Evolutionary conservation across 2,113 vertebrate genomes (phyloP).

Genomic region (Eudorcas thomsonii): DNA sequence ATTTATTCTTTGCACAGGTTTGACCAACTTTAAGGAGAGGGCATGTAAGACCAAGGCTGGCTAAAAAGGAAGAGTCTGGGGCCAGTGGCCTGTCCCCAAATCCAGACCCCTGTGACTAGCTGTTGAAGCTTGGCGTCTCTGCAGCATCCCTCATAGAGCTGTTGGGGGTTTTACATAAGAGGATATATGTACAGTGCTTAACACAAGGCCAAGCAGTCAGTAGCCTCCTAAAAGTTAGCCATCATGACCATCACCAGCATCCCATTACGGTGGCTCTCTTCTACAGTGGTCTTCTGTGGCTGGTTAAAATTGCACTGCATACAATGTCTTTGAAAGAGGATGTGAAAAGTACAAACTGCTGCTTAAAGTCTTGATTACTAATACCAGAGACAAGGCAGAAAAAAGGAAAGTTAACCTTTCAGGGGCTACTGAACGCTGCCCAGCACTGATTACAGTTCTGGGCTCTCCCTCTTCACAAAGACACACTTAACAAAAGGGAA

Average conservation of each 20-base stretch:
- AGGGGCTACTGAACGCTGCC: background rate
- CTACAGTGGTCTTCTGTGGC: background rate
- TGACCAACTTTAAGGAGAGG: background rate
- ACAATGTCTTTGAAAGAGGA: background rate
- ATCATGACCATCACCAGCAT: background rate
- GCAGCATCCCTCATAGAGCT: background rate
- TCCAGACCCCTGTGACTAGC: background rate
- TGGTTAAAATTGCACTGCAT: background rate
- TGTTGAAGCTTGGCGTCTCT: background rate
- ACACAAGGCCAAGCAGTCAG: background rate
- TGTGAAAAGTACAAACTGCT: background rate
- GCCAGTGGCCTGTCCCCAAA: background rate
- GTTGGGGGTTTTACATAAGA: background rate
- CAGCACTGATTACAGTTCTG: background rate
- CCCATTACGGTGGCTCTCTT: background rate
- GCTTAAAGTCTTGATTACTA: background rate
- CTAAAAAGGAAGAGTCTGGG: background rate
- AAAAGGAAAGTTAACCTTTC: background rate
- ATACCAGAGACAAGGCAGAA: background rate
- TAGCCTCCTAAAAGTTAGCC: fast-evolving
- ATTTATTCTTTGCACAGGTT: background rate
- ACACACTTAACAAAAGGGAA: background rate
- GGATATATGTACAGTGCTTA: background rate
- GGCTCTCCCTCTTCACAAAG: background rate
- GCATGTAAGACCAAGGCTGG: background rate